phyloP scores from a whole-genome alignment of 1,140 invertebrate genomes.

The Scaptodrosophila lebanonensis region DNA sequence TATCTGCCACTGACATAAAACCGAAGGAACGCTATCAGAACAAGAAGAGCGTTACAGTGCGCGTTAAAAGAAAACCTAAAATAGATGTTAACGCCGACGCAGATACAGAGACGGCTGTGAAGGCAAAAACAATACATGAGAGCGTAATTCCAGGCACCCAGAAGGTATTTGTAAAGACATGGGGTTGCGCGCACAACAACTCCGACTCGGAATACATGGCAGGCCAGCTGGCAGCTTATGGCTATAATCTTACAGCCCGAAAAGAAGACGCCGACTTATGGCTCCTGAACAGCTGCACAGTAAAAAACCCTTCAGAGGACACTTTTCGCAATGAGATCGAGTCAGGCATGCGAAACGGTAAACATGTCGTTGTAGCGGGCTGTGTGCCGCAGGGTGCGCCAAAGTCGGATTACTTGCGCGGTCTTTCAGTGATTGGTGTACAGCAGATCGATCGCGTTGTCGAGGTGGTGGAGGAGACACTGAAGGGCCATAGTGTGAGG shows the following conservation, averaged over 20 bases:
- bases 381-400: constrained; percentile 96
- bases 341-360: constrained; percentile 85
- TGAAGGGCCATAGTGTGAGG: constrained; percentile 86
- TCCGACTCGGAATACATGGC: constrained; percentile 99
- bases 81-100: constrained; percentile 28
- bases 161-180: constrained; percentile 95
- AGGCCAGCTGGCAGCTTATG: constrained; percentile 91
- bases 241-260: constrained; percentile 90
- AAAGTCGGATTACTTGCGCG: constrained; percentile 85
- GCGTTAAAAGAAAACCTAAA: constrained; percentile 79
- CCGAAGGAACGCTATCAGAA: constrained; percentile 85
- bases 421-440: constrained; percentile 93
- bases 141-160: constrained; percentile 92
- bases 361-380: constrained; percentile 94
- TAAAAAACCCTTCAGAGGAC: constrained; percentile 97
- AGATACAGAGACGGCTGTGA: constrained; percentile 29
- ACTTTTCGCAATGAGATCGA: constrained; percentile 97
- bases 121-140: constrained; percentile 69
- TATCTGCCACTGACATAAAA: constrained; percentile 86
- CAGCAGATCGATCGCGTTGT: constrained; percentile 99
- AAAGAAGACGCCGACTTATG: constrained; percentile 92
- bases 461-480: constrained; percentile 98
- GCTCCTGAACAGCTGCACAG: constrained; percentile 98
- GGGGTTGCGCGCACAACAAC: constrained; percentile 98
- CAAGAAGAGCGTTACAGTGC: constrained; percentile 82